Percentiles rank a stretch among this genome's conserved stretches.
Conservation (phyloP, 2,888 invertebrate species). For the Danaus chrysippus region DNA sequence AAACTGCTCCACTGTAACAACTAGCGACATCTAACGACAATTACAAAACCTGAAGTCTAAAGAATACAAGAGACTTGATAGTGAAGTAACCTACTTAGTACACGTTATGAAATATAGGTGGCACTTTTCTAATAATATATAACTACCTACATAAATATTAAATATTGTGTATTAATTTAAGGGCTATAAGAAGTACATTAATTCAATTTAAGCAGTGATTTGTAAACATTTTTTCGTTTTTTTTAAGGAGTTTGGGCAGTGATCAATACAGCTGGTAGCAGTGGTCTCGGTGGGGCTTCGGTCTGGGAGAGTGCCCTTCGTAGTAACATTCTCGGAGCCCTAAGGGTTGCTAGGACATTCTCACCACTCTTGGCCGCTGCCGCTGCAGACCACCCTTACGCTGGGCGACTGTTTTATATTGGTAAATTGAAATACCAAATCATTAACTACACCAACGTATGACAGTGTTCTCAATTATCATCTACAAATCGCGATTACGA, state of each 20-base stretch:
- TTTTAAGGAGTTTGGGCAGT: conserved; percentile 87
- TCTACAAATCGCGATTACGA: too few species aligned
- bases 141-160: too few species aligned
- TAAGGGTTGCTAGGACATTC: conserved; percentile 87
- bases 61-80: too few species aligned
- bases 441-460: background rate
- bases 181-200: too few species aligned
- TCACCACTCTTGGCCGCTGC: conserved; percentile 83
- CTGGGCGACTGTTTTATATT: conserved; percentile 85
- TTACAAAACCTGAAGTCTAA: too few species aligned
- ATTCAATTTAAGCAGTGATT: background rate
- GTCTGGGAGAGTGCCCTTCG: conserved; percentile 85
- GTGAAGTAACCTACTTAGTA: too few species aligned
- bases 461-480: too few species aligned
- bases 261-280: conserved; percentile 89
- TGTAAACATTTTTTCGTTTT: conserved; percentile 19
- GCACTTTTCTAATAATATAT: too few species aligned
- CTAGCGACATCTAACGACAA: too few species aligned
- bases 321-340: conserved; percentile 83
- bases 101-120: too few species aligned
- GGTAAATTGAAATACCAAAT: conserved; percentile 47
- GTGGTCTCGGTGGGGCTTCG: conserved; percentile 84
- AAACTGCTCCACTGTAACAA: too few species aligned
- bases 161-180: too few species aligned
- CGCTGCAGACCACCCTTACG: conserved; percentile 66